These are phyloP conservation scores for Myzus persicae DNA, from an alignment of 1,140 invertebrate species.

Conservation along the genomic window DNA sequence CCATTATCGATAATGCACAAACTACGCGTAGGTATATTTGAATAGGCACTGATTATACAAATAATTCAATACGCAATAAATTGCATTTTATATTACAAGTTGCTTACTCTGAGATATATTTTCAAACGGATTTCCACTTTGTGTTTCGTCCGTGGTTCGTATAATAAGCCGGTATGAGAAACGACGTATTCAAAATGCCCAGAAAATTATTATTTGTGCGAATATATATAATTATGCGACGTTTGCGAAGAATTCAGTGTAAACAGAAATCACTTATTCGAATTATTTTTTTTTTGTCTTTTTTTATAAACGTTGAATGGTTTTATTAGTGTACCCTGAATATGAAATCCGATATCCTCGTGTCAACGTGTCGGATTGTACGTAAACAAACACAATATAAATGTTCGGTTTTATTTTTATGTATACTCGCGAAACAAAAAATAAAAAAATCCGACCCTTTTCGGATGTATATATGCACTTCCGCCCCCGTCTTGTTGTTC, in stretches of 20 bases:
- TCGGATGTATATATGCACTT: conserved; percentile 46
- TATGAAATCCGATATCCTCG: conserved; percentile 40
- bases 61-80: conserved; percentile 27
- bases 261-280: conserved; percentile 38
- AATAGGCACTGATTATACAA: not conserved
- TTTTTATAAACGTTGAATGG: conserved; percentile 10
- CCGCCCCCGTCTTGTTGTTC: conserved; percentile 51
- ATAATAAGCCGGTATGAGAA: not conserved
- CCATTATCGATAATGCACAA: conserved; percentile 19
- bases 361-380: conserved; percentile 47
- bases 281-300: conserved; percentile 25
- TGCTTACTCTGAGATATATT: conserved; percentile 3
- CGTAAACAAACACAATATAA: conserved; percentile 46
- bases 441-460: conserved; percentile 29
- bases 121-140: not conserved
- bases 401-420: conserved; percentile 40
- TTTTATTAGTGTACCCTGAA: conserved; percentile 5
- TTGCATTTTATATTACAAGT: not conserved
- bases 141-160: not conserved
- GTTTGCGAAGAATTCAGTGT: conserved; percentile 26
- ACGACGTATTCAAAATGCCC: not conserved
- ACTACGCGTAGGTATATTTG: not conserved
- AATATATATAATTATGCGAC: not conserved
- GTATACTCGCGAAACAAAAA: not conserved
- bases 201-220: not conserved